Evolutionary conservation across 2,888 invertebrate species (phyloP).

Genomic region (Merodon equestris): DNA sequence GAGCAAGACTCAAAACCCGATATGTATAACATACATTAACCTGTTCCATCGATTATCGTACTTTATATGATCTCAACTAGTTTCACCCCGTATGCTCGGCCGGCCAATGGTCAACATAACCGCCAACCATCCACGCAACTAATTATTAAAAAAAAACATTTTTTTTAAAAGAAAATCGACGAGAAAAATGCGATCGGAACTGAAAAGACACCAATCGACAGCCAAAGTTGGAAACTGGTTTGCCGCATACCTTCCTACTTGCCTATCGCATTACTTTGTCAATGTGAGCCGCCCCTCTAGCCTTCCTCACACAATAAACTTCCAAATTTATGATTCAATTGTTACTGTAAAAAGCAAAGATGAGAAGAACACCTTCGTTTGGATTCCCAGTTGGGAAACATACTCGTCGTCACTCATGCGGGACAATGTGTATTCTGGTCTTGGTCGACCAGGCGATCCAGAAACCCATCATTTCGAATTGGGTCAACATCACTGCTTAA

Average conservation of each 20-base stretch:
- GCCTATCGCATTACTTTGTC: slow-evolving; percentile 49
- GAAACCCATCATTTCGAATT: slow-evolving; percentile 53
- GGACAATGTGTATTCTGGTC: slow-evolving; percentile 30
- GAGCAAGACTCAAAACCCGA: too few relatives aligned
- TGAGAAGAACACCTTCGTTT: neutral
- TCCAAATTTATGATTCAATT: slow-evolving; percentile 57
- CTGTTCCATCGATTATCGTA: slow-evolving; percentile 28
- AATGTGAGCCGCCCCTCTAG: slow-evolving; percentile 11
- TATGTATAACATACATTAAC: neutral
- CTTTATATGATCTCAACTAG: slow-evolving; percentile 16
- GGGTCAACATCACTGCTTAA: slow-evolving; percentile 59
- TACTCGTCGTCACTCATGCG: slow-evolving; percentile 38
- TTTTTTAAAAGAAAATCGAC: too few relatives aligned
- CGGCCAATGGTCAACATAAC: slow-evolving; percentile 38
- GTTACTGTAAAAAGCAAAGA: slow-evolving; percentile 35
- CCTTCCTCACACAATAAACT: slow-evolving; percentile 38
- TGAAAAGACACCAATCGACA: slow-evolving; percentile 5
- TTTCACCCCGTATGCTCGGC: slow-evolving; percentile 23
- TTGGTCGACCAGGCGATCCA: slow-evolving; percentile 48
- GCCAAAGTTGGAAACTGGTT: slow-evolving; percentile 42
- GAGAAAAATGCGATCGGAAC: slow-evolving; percentile 34
- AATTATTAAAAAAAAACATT: slow-evolving; percentile 43
- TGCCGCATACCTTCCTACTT: slow-evolving; percentile 23
- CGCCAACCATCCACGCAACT: slow-evolving; percentile 42
- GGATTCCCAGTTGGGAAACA: slow-evolving; percentile 3